These are phyloP conservation scores for Syrphus vitripennis DNA, from an alignment of 2,888 invertebrate genomes.

Conservation along the genomic window DNA sequence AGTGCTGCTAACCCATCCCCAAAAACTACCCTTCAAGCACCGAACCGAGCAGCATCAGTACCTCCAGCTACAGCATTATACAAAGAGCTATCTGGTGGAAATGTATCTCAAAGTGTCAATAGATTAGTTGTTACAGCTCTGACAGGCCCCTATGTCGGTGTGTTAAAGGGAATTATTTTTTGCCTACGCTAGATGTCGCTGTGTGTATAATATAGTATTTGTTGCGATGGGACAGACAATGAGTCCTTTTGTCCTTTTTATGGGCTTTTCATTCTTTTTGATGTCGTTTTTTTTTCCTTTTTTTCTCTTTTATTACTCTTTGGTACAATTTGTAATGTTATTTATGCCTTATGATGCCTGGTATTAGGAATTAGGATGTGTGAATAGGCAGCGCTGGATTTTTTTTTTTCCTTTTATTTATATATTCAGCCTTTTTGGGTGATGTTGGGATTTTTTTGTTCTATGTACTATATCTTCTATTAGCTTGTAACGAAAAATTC, in stretches of 20 bases:
- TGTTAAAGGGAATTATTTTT: conserved; percentile 5
- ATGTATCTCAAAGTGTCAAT: conserved; percentile 70
- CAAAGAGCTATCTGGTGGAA: conserved; percentile 44
- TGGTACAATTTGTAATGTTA: conserved; percentile 68
- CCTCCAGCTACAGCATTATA: too few species aligned
- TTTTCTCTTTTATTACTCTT: conserved; percentile 58
- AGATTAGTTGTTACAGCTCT: conserved; percentile 67
- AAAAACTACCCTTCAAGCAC: conserved; percentile 28
- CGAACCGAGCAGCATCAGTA: neutral
- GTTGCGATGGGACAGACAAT: conserved; percentile 13
- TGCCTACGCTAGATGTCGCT: conserved; percentile 21
- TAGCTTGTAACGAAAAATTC: conserved; percentile 59
- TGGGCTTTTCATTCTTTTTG: conserved; percentile 31
- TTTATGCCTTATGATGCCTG: conserved; percentile 68
- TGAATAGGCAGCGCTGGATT: conserved; percentile 46
- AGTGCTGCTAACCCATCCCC: neutral
- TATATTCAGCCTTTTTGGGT: neutral
- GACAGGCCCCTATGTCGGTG: conserved; percentile 23
- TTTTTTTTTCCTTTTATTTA: conserved; percentile 11
- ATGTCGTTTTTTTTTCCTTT: conserved; percentile 12
- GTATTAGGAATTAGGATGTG: conserved; percentile 70
- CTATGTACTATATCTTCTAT: conserved; percentile 12
- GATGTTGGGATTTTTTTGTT: neutral
- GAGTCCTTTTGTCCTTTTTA: conserved; percentile 29
- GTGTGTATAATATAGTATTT: conserved; percentile 5